Conservation (phyloP, 2,113 vertebrate species). For the Marmota flaviventris region DNA sequence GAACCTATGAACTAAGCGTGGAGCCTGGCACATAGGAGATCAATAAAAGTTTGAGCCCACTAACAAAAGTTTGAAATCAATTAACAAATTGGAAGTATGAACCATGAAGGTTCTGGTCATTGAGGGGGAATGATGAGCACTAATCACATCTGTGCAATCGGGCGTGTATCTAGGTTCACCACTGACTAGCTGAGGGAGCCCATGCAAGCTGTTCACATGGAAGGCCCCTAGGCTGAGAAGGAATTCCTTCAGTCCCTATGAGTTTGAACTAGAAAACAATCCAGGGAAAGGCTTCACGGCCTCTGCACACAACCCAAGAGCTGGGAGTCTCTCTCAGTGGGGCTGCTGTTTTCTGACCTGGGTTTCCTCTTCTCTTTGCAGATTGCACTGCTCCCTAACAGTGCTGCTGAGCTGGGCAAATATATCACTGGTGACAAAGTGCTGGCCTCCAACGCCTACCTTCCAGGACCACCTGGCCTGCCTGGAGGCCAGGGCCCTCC, state of each 20-base stretch:
- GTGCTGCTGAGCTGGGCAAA: slow-evolving; percentile 92
- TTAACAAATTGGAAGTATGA: not conserved
- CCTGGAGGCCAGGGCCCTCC: slow-evolving; percentile 93
- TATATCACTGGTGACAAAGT: slow-evolving; percentile 94
- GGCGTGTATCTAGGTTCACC: not conserved
- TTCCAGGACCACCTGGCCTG: slow-evolving; percentile 93
- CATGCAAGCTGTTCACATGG: not conserved
- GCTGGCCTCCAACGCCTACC: slow-evolving; percentile 91
- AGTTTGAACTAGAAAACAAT: not conserved
- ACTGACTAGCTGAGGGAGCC: no score
- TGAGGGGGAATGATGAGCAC: not conserved
- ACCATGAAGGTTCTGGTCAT: not conserved
- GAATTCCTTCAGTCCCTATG: not conserved
- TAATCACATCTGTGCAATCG: fast-evolving
- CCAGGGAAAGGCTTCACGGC: fast-evolving
- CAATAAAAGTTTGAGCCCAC: not conserved
- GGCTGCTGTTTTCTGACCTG: not conserved
- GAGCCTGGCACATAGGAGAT: not conserved
- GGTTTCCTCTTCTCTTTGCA: slow-evolving; percentile 79
- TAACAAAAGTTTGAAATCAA: not conserved
- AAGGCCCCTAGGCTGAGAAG: not conserved
- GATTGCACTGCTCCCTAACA: slow-evolving; percentile 95
- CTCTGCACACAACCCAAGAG: not conserved
- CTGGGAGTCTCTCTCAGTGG: fast-evolving
- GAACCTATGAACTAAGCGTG: not conserved